Evolutionary conservation across 2,113 vertebrate species (phyloP), one percentile per base, ranked within the genome.

Genomic region (Platysteira castanea): DNA sequence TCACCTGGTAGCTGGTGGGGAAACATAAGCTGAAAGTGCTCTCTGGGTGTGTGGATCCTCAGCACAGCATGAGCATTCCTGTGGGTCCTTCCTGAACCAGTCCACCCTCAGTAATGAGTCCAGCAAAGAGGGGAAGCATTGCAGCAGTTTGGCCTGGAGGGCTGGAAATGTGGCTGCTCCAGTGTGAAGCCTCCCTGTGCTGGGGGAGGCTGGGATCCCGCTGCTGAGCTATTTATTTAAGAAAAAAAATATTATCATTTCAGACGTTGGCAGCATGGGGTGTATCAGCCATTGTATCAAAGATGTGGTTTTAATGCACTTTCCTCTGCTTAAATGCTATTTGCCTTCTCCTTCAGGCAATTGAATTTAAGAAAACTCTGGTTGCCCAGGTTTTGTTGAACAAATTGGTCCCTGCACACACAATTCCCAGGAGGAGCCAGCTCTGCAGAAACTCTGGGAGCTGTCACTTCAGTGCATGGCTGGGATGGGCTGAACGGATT

Each of bases 171-270:
- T 1, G 15, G 56, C 68, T 86, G 83, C 73, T 96, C 69, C 80
- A 69, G 54, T 0, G 0, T 39, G 61, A 80, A 90, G 35, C 84
- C 54, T 86, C 79, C 31, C 80, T 69, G 39, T 86, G 71, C 68
- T 0, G 56, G 68, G 30, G 80, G 64, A 93, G 46, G 78, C 56
- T 91, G 89, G 73, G 85, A 88, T 95, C 69, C 88, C 78, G 64
- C 89, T 47, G 81, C 70, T 74, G 91, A 81, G 56, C 53, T 97
- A 97, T 97, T 97, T 97, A 93, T 97, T 97, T 96, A 97, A 95
- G 97, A 97, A 97, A 94, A 94, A 97, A 97, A 97, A 97, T 97
- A 97, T 97, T 96, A 96, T 97, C 87, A 96, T 97, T 96, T 97
- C 96, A 94, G 93, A 69, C 95, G 28, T 88, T 94, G 94, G 93